Base-by-base conservation (phyloP, 2,797 vertebrate genomes). In the Linurgus olivaceus region DNA sequence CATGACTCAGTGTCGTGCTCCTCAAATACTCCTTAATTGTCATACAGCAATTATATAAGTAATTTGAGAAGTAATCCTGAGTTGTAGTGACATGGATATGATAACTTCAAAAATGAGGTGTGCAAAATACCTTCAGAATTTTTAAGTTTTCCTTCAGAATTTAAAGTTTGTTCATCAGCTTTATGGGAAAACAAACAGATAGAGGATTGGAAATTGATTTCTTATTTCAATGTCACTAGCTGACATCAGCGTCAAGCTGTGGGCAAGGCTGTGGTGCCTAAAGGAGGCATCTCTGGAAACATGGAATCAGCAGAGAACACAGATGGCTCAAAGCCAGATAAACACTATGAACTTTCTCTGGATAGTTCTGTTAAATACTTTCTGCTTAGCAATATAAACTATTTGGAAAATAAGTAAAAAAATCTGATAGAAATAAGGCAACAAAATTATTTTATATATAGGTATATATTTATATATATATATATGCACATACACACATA, bases 381-480 rank as follows among this genome's bases (percentile, higher is more conserved):
- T 85, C 91, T 78, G 68, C 63, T 93, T 84, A 72, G 47, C 38
- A 81, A 86, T 11, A 79, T 21, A 80, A 78, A 62, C 50, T 35
- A 71, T 51, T 83, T 68, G 29, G 71, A 93, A 95, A 90, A 76
- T 4, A 15, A 89, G 50, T 79, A 14, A 44, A 93, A 84, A 84
- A 91, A 78, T 17, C 6, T 67, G 71, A 74, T 25, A 85, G 77
- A 95, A 97, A 79, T 95, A 96, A 97, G 94, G 88, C 95, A 90
- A 89, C 42, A 85, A 65, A 73, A 73, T 88, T 17, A 65, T 25
- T 90, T 61, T 62, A 3, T 57, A 57, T 57, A 11, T 57, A 35
- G 45, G 16, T 7, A 35, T 33, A 35, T 55, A 55, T 55, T 7
- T 55, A 7, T 42, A 42, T 42, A 42, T 42, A 48, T 48, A 25